These are phyloP conservation scores for Nesoenas mayeri DNA, from an alignment of 2,113 vertebrate genomes.

Conservation along the genomic window DNA sequence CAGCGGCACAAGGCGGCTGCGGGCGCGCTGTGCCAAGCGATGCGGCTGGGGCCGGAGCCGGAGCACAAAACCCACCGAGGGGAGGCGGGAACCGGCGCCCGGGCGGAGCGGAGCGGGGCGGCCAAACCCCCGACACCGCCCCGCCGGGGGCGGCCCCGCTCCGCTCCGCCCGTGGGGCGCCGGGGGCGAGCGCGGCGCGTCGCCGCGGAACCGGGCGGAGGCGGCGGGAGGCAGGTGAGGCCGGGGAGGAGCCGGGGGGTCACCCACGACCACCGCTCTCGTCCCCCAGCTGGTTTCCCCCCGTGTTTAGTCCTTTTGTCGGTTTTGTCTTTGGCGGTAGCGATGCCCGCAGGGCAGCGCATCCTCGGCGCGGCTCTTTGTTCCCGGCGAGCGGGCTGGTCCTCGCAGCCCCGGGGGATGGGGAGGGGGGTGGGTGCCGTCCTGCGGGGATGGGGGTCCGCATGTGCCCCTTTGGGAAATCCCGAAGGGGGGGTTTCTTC, in stretches of 20 bases:
- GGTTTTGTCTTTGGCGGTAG: too few species aligned
- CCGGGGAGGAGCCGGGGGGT: too few species aligned
- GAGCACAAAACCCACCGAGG: fast-evolving
- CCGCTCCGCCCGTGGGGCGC: conserved; percentile 2
- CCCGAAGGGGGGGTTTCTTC: not conserved
- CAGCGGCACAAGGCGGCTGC: fast-evolving
- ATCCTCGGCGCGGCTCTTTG: conserved; percentile 32
- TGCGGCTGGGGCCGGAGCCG: not conserved
- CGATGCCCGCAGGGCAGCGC: conserved; percentile 21
- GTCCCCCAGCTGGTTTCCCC: too few species aligned
- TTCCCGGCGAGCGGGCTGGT: not conserved
- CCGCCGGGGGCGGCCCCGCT: not conserved
- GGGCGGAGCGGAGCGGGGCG: not conserved
- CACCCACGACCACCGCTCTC: too few species aligned
- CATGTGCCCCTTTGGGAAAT: not conserved
- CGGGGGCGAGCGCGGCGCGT: not conserved
- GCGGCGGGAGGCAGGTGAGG: not conserved
- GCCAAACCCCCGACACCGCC: not conserved
- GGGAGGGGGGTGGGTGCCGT: too few species aligned
- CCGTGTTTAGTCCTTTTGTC: too few species aligned
- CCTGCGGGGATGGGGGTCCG: not conserved
- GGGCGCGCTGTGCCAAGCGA: too few species aligned
- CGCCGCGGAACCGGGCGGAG: not conserved
- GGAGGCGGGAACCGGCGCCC: not conserved
- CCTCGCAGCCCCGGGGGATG: not conserved